phyloP scores from a whole-genome alignment of 2,888 invertebrate genomes.

The Schrankia costaestrigalis region DNA sequence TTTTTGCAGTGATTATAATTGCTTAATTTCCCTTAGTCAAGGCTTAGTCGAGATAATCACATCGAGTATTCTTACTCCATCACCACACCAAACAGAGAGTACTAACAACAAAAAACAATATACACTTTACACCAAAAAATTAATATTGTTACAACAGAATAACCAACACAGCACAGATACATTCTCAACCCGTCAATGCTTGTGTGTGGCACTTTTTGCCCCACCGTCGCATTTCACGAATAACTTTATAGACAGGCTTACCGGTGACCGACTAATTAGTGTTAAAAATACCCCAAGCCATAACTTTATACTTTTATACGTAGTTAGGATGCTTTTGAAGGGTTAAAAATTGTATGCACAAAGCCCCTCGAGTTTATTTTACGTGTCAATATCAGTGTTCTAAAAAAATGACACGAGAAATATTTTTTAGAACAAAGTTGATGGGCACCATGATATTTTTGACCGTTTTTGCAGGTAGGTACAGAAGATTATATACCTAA shows the following conservation, averaged over 20 bases:
- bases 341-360: constrained; percentile 3
- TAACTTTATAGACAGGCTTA: constrained; percentile 22
- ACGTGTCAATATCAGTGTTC: background rate
- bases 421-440: background rate
- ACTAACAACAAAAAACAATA: constrained; percentile 1
- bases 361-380: background rate
- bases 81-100: too few relatives aligned
- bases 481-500: too few relatives aligned
- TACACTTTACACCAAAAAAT: too few relatives aligned
- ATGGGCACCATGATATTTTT: background rate
- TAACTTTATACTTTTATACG: constrained; percentile 3
- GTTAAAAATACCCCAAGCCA: constrained; percentile 23
- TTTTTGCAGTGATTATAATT: too few relatives aligned
- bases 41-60: too few relatives aligned
- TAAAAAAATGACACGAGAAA: too few relatives aligned
- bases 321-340: constrained; percentile 3
- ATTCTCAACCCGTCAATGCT: constrained; percentile 17
- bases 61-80: too few relatives aligned
- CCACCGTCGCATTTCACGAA: constrained; percentile 33
- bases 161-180: constrained; percentile 6
- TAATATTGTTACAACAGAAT: too few relatives aligned
- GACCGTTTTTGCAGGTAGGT: too few relatives aligned
- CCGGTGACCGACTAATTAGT: constrained; percentile 25
- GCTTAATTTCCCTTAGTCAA: too few relatives aligned
- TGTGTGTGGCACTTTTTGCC: constrained; percentile 42